A percentile compares a stretch with the other conserved stretches of the same genome.
phyloP scores from a whole-genome alignment of 2,797 vertebrate species.

The Pipistrellus pygmaeus region DNA sequence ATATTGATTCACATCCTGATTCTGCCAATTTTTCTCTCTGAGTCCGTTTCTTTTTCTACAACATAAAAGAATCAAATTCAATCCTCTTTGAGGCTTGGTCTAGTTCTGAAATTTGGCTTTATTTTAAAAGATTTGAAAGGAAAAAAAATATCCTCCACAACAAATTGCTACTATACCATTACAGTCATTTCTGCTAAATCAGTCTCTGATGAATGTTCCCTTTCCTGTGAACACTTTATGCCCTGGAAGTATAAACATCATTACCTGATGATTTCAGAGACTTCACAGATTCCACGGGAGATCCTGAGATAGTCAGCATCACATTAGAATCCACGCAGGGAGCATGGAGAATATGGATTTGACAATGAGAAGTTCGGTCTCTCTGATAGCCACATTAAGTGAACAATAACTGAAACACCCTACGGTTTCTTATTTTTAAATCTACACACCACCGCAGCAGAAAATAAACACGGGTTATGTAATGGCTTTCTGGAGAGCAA shows the following conservation, averaged over 20 bases:
- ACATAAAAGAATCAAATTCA: constrained; percentile 26
- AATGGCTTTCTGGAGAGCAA: constrained; percentile 40
- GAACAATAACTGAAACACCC: constrained; percentile 30
- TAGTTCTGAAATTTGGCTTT: constrained; percentile 20
- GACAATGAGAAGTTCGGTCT: constrained; percentile 14
- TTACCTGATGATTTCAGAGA: constrained; percentile 59
- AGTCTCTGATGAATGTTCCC: constrained; percentile 6
- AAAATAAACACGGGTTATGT: constrained; percentile 1
- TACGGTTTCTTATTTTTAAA: constrained; percentile 49
- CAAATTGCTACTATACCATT: background rate
- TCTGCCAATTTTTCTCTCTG: background rate
- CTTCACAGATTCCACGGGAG: constrained; percentile 21
- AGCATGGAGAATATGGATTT: background rate
- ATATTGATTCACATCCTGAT: background rate
- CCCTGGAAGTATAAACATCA: constrained; percentile 44
- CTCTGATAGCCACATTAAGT: background rate
- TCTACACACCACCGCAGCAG: background rate
- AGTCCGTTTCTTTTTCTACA: constrained; percentile 26
- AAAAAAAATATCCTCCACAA: background rate
- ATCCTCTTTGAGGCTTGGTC: background rate
- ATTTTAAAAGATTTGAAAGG: constrained; percentile 7
- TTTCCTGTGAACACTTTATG: constrained; percentile 32
- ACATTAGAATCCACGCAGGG: constrained; percentile 9
- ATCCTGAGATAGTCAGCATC: constrained; percentile 14
- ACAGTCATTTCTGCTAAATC: constrained; percentile 14